Conservation (phyloP, 2,113 vertebrate genomes). For the Agapornis roseicollis region DNA sequence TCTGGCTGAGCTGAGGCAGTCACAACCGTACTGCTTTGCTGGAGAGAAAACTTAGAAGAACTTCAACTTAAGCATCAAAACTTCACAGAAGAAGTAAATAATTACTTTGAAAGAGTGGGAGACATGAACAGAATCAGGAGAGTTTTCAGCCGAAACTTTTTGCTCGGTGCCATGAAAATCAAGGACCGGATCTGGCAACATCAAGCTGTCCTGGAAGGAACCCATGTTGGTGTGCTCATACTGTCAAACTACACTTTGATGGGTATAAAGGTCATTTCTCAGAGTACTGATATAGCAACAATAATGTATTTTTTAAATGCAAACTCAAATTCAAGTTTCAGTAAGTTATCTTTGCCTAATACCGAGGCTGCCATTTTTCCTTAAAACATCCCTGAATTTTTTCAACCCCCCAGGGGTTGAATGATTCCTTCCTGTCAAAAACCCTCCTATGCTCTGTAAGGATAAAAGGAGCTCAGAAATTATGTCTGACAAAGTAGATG, state of each 20-base stretch:
- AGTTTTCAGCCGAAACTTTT: background rate
- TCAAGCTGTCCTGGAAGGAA: background rate
- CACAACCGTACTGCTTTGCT: background rate
- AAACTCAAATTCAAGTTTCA: background rate
- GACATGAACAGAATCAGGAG: background rate
- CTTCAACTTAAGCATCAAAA: background rate
- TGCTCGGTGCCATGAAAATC: background rate
- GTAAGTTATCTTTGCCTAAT: background rate
- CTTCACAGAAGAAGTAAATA: background rate
- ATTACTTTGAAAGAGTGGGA: background rate
- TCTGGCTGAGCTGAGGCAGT: background rate
- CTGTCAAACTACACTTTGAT: background rate
- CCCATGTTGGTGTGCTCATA: rapidly evolving
- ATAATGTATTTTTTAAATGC: background rate
- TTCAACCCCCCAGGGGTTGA: background rate
- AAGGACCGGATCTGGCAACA: rapidly evolving
- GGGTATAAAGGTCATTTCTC: background rate
- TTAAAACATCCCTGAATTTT: background rate
- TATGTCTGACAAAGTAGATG: background rate
- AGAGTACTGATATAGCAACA: background rate
- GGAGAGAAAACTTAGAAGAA: background rate
- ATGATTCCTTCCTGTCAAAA: background rate
- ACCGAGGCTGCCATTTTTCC: background rate
- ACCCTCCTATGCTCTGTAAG: background rate
- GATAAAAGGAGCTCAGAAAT: background rate